Evolutionary conservation across 2,888 invertebrate genomes (phyloP).

Genomic region (Tubulanus polymorphus): DNA sequence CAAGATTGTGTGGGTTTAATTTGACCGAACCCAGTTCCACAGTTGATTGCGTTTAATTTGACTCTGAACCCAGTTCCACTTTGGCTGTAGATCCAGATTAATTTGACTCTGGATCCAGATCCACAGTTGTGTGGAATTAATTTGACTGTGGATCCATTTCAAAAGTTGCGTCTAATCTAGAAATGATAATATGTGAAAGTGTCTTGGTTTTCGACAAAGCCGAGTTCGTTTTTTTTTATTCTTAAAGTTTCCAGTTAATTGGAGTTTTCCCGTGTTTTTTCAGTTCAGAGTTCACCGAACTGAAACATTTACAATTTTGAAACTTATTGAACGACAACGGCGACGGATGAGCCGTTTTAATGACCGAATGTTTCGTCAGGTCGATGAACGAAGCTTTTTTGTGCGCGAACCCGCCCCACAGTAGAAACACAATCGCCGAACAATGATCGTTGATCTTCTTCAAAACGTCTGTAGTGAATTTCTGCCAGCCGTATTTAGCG

Average conservation of each 20-base stretch:
- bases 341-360: constrained; percentile 48
- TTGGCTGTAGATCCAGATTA: too few species aligned
- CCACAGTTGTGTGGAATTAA: too few species aligned
- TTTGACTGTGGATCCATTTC: too few species aligned
- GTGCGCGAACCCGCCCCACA: constrained; percentile 48
- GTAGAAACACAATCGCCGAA: constrained; percentile 36
- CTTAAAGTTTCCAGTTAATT: constrained; percentile 33
- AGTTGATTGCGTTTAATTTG: too few species aligned
- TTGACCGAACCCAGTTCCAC: too few species aligned
- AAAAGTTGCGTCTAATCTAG: too few species aligned
- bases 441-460: constrained; percentile 27
- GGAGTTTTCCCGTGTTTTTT: constrained; percentile 24
- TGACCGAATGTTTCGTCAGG: constrained; percentile 28
- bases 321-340: constrained; percentile 42
- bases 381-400: constrained; percentile 42
- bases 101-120: too few species aligned
- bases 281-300: constrained; percentile 31
- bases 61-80: too few species aligned
- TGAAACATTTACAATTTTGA: constrained; percentile 40
- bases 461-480: constrained; percentile 31
- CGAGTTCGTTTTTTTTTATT: too few species aligned
- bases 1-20: too few species aligned
- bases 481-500: not conserved
- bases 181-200: too few species aligned
- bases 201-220: too few species aligned